These are phyloP conservation scores for Nomada ferruginata DNA, from an alignment of 2,888 invertebrate species.

Conservation along the genomic window DNA sequence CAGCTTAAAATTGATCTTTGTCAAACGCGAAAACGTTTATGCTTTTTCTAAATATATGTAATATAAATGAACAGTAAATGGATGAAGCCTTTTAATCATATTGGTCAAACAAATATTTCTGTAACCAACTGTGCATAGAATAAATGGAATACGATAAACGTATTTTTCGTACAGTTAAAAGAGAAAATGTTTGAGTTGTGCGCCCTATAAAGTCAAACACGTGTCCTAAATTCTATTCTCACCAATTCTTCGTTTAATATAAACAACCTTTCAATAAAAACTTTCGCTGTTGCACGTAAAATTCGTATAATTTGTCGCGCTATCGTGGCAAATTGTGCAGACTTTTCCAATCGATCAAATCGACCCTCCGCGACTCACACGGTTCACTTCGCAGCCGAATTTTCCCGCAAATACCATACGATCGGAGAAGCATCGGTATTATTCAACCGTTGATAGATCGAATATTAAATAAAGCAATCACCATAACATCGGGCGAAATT, in stretches of 20 bases:
- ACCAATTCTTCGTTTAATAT: background rate
- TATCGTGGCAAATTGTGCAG: background rate
- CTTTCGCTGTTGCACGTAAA: background rate
- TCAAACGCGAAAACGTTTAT: too few relatives aligned
- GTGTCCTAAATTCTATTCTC: background rate
- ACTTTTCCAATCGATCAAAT: constrained; percentile 48
- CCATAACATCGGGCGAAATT: constrained; percentile 57
- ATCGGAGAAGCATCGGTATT: constrained; percentile 52
- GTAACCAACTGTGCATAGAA: too few relatives aligned
- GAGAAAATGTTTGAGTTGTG: too few relatives aligned
- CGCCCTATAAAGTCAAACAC: background rate
- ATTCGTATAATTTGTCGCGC: background rate
- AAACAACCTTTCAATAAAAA: background rate
- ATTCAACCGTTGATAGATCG: constrained; percentile 67
- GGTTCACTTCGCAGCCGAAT: constrained; percentile 68
- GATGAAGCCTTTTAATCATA: too few relatives aligned
- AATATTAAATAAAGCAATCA: constrained; percentile 78
- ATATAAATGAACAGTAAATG: too few relatives aligned
- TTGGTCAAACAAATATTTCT: too few relatives aligned
- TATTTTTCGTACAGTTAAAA: too few relatives aligned
- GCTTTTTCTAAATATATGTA: too few relatives aligned
- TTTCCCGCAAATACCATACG: constrained; percentile 69
- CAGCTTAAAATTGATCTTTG: too few relatives aligned
- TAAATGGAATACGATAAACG: too few relatives aligned
- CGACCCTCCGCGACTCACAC: constrained; percentile 60